Base-by-base conservation (phyloP, 2,113 vertebrate genomes). In the Oxyruncus cristatus region DNA sequence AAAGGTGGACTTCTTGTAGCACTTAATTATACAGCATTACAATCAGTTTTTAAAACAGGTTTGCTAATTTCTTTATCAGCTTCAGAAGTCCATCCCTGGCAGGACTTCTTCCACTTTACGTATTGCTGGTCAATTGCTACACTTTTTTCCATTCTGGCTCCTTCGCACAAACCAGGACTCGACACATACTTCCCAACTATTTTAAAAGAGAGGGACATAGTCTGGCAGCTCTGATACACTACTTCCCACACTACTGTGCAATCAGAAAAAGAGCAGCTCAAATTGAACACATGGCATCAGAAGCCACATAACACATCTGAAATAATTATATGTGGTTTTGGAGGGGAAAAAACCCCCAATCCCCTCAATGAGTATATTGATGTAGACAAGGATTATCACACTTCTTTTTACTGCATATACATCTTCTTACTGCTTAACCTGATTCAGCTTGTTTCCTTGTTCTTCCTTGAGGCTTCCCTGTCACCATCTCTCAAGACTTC, bases 371-470 rank as follows among this genome's bases (percentile, higher is more conserved):
- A 58, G 5, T 66, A 37, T 28, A 71, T 22, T 32, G n/a, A 53
- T 63, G 16, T 28, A 66, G 33, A 55, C n/a, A 80, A 71, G 56
- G 23, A 89, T 82, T 73, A 88, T 39, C 46, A 44, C 0, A 2
- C 33, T 37, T 55, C 33, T 61, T 93, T 85, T 61, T 86, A 27
- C 20, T 89, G 39, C 24, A 23, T 70, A 11, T 50, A 9, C 71
- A 33, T 8, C 21, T 65, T 72, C 49, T 58, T 46, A 71, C 33
- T 39, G 20, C n/a, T 70, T 74, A 58, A 62, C 37, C 42, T 87
- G 70, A 46, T 89, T 91, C 50, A 85, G 37, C n/a, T 93, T 86
- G 44, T 86, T 85, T 53, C n/a, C 42, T 30, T 84, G 56, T 19
- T 79, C 70, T 56, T 77, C 44, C 73, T 62, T 41, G 37, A 88